These are phyloP conservation scores for Nysson spinosus DNA, from an alignment of 2,888 invertebrate genomes.

Conservation along the genomic window DNA sequence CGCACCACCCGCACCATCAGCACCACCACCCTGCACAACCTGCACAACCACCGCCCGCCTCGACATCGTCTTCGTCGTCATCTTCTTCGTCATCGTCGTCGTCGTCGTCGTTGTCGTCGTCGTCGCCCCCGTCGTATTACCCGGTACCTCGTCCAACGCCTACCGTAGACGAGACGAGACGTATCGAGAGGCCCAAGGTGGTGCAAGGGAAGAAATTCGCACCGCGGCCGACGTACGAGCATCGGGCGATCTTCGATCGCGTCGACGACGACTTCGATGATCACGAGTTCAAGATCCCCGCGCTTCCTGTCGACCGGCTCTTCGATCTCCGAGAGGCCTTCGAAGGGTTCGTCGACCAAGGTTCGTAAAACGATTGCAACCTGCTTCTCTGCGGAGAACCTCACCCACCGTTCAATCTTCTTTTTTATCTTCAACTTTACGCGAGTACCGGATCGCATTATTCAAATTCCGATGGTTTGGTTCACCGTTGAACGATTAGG, in stretches of 20 bases:
- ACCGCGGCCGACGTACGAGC: constrained; percentile 76
- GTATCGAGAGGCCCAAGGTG: constrained; percentile 68
- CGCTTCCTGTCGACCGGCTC: constrained; percentile 81
- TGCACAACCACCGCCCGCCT: constrained; percentile 68
- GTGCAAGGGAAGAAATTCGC: constrained; percentile 70
- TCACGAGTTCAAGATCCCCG: constrained; percentile 70
- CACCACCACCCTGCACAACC: constrained; percentile 68
- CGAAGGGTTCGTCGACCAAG: constrained; percentile 83
- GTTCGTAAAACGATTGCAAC: constrained; percentile 77
- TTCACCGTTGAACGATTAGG: too few species aligned
- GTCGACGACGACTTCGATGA: constrained; percentile 78
- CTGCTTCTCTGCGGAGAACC: constrained; percentile 33
- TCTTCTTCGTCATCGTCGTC: constrained; percentile 45
- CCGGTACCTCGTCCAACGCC: constrained; percentile 68
- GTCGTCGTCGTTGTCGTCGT: constrained; percentile 42
- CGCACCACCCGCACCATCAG: constrained; percentile 66
- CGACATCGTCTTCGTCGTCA: constrained; percentile 63
- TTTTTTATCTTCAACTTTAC: too few species aligned
- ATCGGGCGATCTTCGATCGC: constrained; percentile 78
- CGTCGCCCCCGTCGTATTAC: constrained; percentile 53
- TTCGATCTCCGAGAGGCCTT: constrained; percentile 82
- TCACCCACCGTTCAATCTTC: constrained; percentile 5
- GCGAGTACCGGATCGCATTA: not conserved
- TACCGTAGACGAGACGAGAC: constrained; percentile 68
- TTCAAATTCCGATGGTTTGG: too few species aligned